Conservation (phyloP, 2,113 vertebrate species). For the Paramormyrops kingsleyae region DNA sequence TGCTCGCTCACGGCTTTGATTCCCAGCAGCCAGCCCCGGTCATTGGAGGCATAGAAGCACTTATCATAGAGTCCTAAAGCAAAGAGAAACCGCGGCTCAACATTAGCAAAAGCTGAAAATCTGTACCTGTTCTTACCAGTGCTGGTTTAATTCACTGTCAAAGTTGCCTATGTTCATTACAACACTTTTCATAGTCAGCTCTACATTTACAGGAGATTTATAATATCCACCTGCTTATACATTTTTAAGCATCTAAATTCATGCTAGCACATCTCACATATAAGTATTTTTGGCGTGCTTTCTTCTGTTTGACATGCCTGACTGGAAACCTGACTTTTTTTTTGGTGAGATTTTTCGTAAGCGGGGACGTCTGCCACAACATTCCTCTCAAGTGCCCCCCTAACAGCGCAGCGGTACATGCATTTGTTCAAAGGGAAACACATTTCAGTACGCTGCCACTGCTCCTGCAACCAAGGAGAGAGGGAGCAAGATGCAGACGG, state of each 20-base stretch:
- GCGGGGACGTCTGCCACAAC: background rate
- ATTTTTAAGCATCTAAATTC: background rate
- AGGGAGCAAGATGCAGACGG: background rate
- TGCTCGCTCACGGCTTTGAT: conserved; percentile 88
- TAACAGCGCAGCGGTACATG: background rate
- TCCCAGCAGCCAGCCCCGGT: conserved; percentile 94
- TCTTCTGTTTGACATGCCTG: background rate
- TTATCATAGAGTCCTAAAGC: conserved; percentile 92
- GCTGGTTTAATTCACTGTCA: background rate
- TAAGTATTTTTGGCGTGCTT: background rate
- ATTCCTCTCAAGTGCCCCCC: background rate
- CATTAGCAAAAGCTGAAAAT: background rate
- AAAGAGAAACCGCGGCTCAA: conserved; percentile 51
- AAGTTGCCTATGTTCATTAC: background rate
- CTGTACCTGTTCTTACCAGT: background rate
- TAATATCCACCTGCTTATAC: background rate
- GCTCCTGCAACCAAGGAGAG: background rate
- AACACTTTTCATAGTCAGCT: background rate
- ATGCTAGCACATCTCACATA: background rate
- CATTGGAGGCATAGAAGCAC: conserved; percentile 93
- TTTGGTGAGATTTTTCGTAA: background rate
- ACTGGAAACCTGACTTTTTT: background rate
- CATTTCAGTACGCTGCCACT: background rate
- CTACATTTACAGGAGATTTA: background rate
- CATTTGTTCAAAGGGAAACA: background rate